These are phyloP conservation scores for Oceanodroma leucorhoa DNA, from an alignment of 2,797 vertebrate genomes.

Conservation along the genomic window DNA sequence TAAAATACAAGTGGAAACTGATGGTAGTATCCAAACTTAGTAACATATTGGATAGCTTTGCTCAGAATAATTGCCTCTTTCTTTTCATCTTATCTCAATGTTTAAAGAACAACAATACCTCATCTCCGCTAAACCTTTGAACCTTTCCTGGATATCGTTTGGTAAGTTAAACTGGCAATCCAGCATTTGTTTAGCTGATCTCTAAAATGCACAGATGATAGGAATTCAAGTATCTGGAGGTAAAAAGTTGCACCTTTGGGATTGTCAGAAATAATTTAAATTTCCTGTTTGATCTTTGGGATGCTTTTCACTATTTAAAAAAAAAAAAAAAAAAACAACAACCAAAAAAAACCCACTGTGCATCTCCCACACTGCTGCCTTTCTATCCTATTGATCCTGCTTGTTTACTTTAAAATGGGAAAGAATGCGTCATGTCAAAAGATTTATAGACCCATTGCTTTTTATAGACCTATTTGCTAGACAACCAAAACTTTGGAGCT, in stretches of 20 bases:
- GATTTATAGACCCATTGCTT: neutral
- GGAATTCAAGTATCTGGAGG: neutral
- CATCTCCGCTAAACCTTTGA: constrained; percentile 48
- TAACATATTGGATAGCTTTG: constrained; percentile 60
- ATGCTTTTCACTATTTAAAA: neutral
- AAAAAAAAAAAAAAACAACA: neutral
- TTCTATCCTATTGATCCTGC: neutral
- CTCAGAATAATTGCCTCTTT: constrained; percentile 36
- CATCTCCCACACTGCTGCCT: neutral
- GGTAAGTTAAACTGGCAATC: neutral
- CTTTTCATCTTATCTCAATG: constrained; percentile 59
- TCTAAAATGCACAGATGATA: neutral
- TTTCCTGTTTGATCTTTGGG: neutral
- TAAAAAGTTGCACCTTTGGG: neutral
- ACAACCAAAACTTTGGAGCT: neutral
- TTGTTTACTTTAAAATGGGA: neutral
- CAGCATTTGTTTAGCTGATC: neutral
- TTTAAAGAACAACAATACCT: constrained; percentile 48
- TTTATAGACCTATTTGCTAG: neutral
- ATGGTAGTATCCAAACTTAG: constrained; percentile 12
- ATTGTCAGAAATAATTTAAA: neutral
- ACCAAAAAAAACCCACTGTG: too few relatives aligned
- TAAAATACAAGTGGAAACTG: constrained; percentile 41
- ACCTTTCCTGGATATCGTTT: neutral
- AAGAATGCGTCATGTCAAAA: neutral